Evolutionary conservation across 1,140 invertebrate genomes (phyloP).

Genomic region (Triops longicaudatus): DNA sequence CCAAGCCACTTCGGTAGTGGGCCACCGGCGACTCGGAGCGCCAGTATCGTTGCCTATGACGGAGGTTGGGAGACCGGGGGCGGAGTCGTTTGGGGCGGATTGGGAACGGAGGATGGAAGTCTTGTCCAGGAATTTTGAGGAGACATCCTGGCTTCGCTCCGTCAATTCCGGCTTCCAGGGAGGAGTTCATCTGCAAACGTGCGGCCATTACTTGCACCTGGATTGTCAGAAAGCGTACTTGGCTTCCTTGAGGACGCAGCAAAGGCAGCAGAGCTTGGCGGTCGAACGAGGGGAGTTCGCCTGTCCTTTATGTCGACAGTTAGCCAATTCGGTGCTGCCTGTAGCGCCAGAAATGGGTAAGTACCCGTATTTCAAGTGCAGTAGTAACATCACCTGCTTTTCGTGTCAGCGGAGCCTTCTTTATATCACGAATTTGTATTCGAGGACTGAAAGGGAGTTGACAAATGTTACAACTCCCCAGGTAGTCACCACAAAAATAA

Average conservation of each 20-base stretch:
- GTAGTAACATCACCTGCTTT: too few relatives aligned
- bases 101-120: constrained; percentile 60
- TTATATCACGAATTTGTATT: too few relatives aligned
- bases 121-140: constrained; percentile 62
- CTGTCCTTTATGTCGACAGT: constrained; percentile 86
- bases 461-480: too few relatives aligned
- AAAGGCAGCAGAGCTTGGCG: constrained; percentile 60
- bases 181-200: constrained; percentile 89
- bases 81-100: constrained; percentile 35
- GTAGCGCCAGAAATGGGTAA: constrained; percentile 69
- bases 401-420: too few relatives aligned
- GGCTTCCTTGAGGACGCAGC: constrained; percentile 63
- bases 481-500: too few relatives aligned
- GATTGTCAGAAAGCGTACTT: constrained; percentile 85
- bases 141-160: constrained; percentile 69
- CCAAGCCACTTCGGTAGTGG: constrained; percentile 72
- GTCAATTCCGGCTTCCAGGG: constrained; percentile 81
- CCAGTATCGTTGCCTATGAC: constrained; percentile 26
- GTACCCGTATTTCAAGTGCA: constrained; percentile 33
- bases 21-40: constrained; percentile 54
- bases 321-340: constrained; percentile 86
- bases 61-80: neutral
- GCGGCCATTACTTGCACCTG: constrained; percentile 90
- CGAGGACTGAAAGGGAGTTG: too few relatives aligned
- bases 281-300: constrained; percentile 81